Percentiles rank a stretch among this genome's conserved stretches.
Evolutionary conservation across 2,113 vertebrate genomes (phyloP).

Genomic region (Copsychus sechellarum): DNA sequence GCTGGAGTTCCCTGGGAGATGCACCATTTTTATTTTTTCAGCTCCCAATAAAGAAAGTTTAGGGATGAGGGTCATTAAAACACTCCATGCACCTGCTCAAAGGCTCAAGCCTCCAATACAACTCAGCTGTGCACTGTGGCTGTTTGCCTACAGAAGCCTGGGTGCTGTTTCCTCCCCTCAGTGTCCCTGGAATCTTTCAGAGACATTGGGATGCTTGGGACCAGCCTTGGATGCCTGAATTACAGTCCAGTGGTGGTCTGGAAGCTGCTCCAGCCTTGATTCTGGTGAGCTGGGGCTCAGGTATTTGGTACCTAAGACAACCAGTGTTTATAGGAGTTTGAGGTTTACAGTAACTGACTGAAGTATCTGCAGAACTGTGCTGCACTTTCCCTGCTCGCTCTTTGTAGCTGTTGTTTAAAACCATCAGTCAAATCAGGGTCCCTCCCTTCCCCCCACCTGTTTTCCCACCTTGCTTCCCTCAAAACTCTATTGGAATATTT

Average conservation of each 20-base stretch:
- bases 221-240: neutral
- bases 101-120: neutral
- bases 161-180: neutral
- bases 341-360: conserved; percentile 37
- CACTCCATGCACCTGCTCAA: neutral
- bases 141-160: rapidly evolving
- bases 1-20: neutral
- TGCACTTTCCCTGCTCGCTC: conserved; percentile 20
- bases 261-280: neutral
- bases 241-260: neutral
- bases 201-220: neutral
- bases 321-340: conserved; percentile 10
- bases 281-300: neutral
- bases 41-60: neutral
- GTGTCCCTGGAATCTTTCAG: neutral
- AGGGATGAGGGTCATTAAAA: neutral
- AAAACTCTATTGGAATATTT: neutral
- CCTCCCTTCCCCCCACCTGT: neutral
- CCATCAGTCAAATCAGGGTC: conserved; percentile 24
- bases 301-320: neutral
- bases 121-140: neutral
- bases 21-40: neutral
- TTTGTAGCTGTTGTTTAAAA: conserved; percentile 16
- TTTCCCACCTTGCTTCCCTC: neutral
- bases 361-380: conserved; percentile 18